Conservation (phyloP, 2,888 invertebrate species). For the Ophion ellenae region DNA sequence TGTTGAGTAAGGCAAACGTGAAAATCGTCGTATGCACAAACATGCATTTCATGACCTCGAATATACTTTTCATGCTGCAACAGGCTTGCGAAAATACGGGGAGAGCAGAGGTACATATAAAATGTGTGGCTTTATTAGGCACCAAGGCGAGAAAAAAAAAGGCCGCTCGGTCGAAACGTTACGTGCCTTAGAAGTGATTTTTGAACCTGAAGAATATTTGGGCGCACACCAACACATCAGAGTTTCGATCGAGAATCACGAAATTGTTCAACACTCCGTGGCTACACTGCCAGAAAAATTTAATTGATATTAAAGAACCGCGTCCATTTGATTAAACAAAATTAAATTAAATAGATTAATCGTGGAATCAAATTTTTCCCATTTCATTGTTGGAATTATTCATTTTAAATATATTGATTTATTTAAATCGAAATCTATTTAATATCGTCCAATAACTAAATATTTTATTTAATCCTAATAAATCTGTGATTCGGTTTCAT, state of each 20-base stretch:
- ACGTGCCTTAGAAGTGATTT: not conserved
- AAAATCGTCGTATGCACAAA: constrained; percentile 48
- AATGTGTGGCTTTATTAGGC: constrained; percentile 7
- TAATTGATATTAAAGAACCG: no score
- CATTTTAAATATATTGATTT: no score
- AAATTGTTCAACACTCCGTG: not conserved
- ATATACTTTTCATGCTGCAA: constrained; percentile 30
- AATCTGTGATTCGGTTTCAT: no score
- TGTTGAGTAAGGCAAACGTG: constrained; percentile 45
- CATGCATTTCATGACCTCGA: constrained; percentile 37
- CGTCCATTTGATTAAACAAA: no score
- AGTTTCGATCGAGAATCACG: not conserved
- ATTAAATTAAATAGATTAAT: no score
- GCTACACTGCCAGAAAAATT: not conserved
- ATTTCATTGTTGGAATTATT: no score
- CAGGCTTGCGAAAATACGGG: constrained; percentile 27
- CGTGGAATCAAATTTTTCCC: no score
- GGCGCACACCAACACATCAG: not conserved
- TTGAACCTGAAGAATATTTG: not conserved
- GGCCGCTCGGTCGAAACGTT: not conserved
- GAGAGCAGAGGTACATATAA: constrained; percentile 14
- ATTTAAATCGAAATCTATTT: no score
- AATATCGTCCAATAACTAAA: no score
- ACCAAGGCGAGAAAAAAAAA: constrained; percentile 12
- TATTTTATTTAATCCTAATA: no score